Conservation (phyloP, 2,797 vertebrate genomes). For the Darevskia mixta region DNA sequence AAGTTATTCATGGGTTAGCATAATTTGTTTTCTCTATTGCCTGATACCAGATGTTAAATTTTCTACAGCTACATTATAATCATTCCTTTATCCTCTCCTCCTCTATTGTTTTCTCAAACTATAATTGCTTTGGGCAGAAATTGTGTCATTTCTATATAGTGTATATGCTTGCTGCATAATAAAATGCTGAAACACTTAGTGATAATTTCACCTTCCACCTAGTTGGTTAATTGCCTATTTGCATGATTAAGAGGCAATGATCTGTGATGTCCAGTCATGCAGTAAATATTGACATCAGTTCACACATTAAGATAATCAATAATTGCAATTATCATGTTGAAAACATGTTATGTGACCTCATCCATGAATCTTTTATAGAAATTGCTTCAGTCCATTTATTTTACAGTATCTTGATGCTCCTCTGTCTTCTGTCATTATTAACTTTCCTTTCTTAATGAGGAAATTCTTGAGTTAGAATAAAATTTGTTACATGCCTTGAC, state of each 20-base stretch:
- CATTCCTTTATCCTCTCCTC: not conserved
- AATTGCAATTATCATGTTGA: not conserved
- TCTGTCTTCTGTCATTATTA: not conserved
- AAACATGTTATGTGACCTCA: not conserved
- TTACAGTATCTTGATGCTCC: not conserved
- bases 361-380: not conserved
- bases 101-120: not conserved
- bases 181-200: not conserved
- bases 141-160: not conserved
- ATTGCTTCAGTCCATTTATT: not conserved
- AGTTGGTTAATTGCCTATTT: not conserved
- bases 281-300: constrained; percentile 2
- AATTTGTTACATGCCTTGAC: not conserved
- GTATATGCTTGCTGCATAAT: not conserved
- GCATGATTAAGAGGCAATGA: not conserved
- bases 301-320: constrained; percentile 11
- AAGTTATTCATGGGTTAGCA: not conserved
- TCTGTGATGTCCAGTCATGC: not conserved
- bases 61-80: not conserved
- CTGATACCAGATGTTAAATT: not conserved
- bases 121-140: not conserved
- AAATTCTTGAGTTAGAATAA: not conserved
- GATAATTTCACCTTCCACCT: not conserved
- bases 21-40: not conserved
- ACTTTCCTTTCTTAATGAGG: not conserved